Evolutionary conservation across 23 tunicate genomes (phyloP), one percentile per base, ranked within the genome.

Genomic region (Styela clava): DNA sequence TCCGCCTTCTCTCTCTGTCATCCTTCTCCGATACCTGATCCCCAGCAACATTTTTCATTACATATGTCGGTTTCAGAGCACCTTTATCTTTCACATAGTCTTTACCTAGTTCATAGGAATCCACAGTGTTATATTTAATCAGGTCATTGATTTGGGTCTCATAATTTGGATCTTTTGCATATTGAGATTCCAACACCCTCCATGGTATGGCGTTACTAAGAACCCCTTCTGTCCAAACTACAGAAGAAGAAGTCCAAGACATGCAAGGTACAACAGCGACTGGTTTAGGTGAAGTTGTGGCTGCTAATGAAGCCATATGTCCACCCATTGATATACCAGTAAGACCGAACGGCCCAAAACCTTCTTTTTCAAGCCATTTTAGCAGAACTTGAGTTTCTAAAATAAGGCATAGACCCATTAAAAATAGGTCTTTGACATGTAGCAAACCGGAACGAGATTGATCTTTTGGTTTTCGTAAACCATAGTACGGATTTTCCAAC

Each of bases 241-340:
- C 95, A 25, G 95, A 88, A 5, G 98, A 83, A 21, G 98, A 88
- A 9, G 98, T 82, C 98, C 98, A 94, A 12, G 98, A 94, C 91
- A 94, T 85, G 69, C 98, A 88, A 3, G 98, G 98, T 2, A 85
- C 78, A 35, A 89, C 69, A 7, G 95, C 98, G 0, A 94, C 16
- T 0, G 95, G 91, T 73, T 88, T 91, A 0, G 95, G 91, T 88
- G 91, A 94, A 74, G 82, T 86, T 20, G 98, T 88, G 35, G 95
- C 98, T 1, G 95, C 98, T 26, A 94, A 79, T 2, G 95, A 85
- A 25, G 98, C 98, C 95, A 89, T 94, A 63, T 94, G 98, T 3
- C 98, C 98, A 33, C 98, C 98, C 95, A 94, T 88, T 5, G 98
- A 94, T 28, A 94, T 85, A 1, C 98, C 98, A 65, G 98, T 94